Conservation (phyloP, 2,797 vertebrate species). For the Apogon talboti region DNA sequence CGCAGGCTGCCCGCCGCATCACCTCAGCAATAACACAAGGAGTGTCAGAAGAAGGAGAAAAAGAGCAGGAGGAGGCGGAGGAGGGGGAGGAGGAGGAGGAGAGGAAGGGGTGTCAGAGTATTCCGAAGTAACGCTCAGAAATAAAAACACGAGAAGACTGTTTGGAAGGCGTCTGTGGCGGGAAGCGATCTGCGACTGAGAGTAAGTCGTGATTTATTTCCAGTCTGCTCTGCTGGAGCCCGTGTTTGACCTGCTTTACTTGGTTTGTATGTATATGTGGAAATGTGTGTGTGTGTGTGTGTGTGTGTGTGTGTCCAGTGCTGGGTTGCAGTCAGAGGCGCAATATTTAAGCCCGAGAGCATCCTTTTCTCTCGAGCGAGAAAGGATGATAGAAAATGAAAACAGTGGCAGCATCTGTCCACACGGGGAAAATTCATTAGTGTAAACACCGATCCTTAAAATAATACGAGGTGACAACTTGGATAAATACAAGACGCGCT, state of each 20-base stretch:
- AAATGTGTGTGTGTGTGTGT: background rate
- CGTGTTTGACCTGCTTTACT: conserved; percentile 48
- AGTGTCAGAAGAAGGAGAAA: conserved; percentile 47
- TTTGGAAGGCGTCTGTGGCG: conserved; percentile 65
- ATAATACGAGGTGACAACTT: conserved; percentile 39
- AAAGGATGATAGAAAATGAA: conserved; percentile 8
- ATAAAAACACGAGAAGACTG: conserved; percentile 60
- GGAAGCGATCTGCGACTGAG: conserved; percentile 69
- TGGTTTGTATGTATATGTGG: background rate
- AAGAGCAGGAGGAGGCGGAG: conserved; percentile 28
- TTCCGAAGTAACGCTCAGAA: conserved; percentile 61
- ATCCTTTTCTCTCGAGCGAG: background rate
- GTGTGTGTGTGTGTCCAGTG: conserved; percentile 14
- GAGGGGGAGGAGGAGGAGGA: conserved; percentile 27
- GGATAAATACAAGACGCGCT: conserved; percentile 6
- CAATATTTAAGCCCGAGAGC: conserved; percentile 7
- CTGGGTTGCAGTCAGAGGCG: conserved; percentile 1
- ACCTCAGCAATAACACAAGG: conserved; percentile 52
- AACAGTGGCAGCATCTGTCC: background rate
- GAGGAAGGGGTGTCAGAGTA: conserved; percentile 46
- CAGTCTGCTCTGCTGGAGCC: background rate
- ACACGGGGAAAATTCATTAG: background rate
- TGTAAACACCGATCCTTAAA: conserved; percentile 37
- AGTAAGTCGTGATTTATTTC: conserved; percentile 71
- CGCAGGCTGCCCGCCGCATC: conserved; percentile 66